Base-by-base conservation (phyloP, 2,113 vertebrate species). In the Gopherus evgoodei region DNA sequence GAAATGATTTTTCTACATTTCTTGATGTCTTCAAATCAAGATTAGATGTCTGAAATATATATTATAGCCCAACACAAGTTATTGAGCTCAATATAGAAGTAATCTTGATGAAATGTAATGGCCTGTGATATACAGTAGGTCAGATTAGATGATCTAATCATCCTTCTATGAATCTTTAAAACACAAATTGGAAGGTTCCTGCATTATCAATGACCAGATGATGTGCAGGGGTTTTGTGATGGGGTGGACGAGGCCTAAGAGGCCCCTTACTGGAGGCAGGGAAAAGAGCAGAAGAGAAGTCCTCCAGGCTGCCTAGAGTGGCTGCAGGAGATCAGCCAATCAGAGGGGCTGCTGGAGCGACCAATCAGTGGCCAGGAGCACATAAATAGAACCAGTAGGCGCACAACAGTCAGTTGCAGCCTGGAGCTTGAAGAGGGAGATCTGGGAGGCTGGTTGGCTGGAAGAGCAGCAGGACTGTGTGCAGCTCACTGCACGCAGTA, bases 91-190 rank as follows among this genome's bases (percentile, higher is more conserved):
- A 22, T 0, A 0, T 56, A 93, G 49, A 22, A 21, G 11, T 44
- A 76, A 76, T 5, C 22, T 76, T 76, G 62, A 47, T 62, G 89
- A 10, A 80, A 87, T 72, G 14, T 38, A 81, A 65, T 50, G 10
- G 53, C 6, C 11, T 78, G 10, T n/a, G 6, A 14, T 59, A 57
- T 52, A 29, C 9, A 79, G 11, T 2, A 65, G 25, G 38, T 87
- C 80, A 69, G 53, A 86, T 81, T 47, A 14, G 16, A 91, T 90
- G 72, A 84, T 90, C 93, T 91, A 54, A 13, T 44, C 19, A 22
- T 59, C 16, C 35, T n/a, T 35, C 47, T 83, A 8, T 42, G 22
- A 2, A n/a, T 79, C 10, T 80, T 3, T 31, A 50, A 95, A 94
- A 90, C n/a, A 49, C 27, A 31, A 8, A 80, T 14, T 86, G 21